These are phyloP conservation scores for Maconellicoccus hirsutus DNA, from an alignment of 1,140 invertebrate species.

Conservation along the genomic window DNA sequence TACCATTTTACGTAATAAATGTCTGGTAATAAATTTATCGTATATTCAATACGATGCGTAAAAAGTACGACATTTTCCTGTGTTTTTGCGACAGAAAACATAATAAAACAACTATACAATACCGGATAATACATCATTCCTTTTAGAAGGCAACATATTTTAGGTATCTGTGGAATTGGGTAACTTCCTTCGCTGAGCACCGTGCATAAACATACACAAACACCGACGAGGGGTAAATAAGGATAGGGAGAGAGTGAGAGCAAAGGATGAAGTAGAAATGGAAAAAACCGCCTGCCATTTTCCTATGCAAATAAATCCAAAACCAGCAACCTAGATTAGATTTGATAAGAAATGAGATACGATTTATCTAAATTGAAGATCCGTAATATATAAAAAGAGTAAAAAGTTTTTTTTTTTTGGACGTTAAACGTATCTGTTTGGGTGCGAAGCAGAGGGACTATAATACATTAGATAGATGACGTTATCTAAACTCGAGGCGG, in stretches of 20 bases:
- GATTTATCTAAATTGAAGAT: conserved; percentile 9
- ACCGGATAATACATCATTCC: conserved; percentile 7
- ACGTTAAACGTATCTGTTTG: conserved; percentile 3
- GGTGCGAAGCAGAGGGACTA: conserved; percentile 1
- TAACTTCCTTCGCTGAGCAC: neutral
- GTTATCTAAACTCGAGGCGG: conserved; percentile 2
- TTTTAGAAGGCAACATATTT: conserved; percentile 9
- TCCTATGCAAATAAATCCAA: neutral
- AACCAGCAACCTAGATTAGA: conserved; percentile 1
- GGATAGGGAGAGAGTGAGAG: neutral
- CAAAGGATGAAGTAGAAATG: neutral
- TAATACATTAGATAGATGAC: conserved; percentile 9
- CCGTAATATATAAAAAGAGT: conserved; percentile 1
- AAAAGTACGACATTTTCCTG: conserved; percentile 8
- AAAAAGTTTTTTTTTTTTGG: neutral
- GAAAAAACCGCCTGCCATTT: neutral
- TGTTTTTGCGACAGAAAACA: conserved; percentile 8
- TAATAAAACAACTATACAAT: neutral
- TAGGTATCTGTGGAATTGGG: conserved; percentile 2
- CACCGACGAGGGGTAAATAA: too few species aligned
- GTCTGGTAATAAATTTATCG: neutral
- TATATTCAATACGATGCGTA: neutral
- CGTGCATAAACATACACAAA: neutral
- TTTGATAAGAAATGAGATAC: conserved; percentile 9
- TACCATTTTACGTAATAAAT: neutral